Evolutionary conservation across 2,888 invertebrate genomes (phyloP), one percentile per base, ranked within the genome.

Genomic region (Ectemnius lituratus): DNA sequence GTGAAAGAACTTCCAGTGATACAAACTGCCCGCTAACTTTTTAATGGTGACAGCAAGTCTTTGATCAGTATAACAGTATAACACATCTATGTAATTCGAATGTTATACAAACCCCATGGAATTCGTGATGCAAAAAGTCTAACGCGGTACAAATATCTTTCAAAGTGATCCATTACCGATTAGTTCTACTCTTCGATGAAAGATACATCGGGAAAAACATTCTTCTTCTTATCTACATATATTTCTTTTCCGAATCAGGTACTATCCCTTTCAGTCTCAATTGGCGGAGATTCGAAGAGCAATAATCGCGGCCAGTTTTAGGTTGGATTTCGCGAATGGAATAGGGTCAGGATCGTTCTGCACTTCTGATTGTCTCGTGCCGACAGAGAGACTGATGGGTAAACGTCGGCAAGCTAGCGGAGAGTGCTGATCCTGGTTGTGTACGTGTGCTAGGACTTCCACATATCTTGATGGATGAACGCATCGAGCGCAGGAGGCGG

Each of bases 391-490:
- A 27, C 46, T 63, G 27, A 27, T 63, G 45, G 57, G 23, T n/a
- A 58, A 23, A 58, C 18, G 37, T 11, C 37, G 37, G 37, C 37
- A 37, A 37, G 11, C 8, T 37, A 37, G 37, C 4, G 11, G 11
- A 37, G 37, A 11, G 11, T 37, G 11, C 37, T 8, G 8, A 37
- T 11, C 37, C 37, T 11, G 11, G 37, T 64, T 62, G 46, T 67
- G 71, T 65, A 28, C 61, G 23, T 28, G 46, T n/a, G 14, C 66
- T 20, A 45, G 62, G 52, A 64, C 70, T 65, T 70, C 76, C 76
- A 67, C 78, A 73, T 79, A 81, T 85, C 80, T 80, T 80, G 83
- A 85, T 85, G 79, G 85, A 84, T 78, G 83, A 84, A 78, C 68
- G 73, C 80, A 86, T 87, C 81, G 87, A 86, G 85, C 84, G 78